phyloP scores from a whole-genome alignment of 1,140 invertebrate species.

The Polyergus mexicanus region DNA sequence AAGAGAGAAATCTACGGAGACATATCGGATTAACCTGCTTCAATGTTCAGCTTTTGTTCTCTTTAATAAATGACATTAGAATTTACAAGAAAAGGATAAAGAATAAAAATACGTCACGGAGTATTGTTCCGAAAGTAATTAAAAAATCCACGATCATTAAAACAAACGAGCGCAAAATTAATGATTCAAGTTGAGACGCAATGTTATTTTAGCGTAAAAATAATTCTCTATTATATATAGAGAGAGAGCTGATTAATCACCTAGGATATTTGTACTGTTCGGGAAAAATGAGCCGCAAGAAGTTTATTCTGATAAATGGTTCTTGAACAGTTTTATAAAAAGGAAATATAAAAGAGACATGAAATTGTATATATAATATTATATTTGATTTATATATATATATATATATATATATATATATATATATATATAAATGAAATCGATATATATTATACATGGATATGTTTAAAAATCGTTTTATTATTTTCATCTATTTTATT shows the following conservation, averaged over 20 bases:
- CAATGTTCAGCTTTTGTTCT: not conserved
- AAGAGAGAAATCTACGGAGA: not conserved
- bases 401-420: not conserved
- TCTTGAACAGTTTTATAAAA: slow-evolving; percentile 21
- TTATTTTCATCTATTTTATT: not conserved
- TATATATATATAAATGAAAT: not conserved
- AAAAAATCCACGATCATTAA: slow-evolving; percentile 49
- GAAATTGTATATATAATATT: not conserved
- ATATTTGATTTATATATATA: not conserved
- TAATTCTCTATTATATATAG: slow-evolving; percentile 41
- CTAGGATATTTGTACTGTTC: slow-evolving; percentile 39
- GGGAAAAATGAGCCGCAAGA: slow-evolving; percentile 43
- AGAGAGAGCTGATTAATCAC: slow-evolving; percentile 54
- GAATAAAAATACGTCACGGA: not conserved
- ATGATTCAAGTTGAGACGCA: slow-evolving; percentile 30
- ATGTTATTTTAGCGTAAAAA: slow-evolving; percentile 41
- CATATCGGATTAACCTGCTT: slow-evolving; percentile 37
- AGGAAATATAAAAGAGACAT: not conserved
- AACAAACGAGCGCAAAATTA: slow-evolving; percentile 50
- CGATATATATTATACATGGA: not conserved
- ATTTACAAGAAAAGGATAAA: slow-evolving; percentile 19
- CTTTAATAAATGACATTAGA: slow-evolving; percentile 50
- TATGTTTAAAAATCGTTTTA: not conserved
- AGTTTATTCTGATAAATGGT: slow-evolving; percentile 61
- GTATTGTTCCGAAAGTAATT: slow-evolving; percentile 19